Evolutionary conservation across 2,888 invertebrate genomes (phyloP).

Genomic region (Thysanoteuthis rhombus): DNA sequence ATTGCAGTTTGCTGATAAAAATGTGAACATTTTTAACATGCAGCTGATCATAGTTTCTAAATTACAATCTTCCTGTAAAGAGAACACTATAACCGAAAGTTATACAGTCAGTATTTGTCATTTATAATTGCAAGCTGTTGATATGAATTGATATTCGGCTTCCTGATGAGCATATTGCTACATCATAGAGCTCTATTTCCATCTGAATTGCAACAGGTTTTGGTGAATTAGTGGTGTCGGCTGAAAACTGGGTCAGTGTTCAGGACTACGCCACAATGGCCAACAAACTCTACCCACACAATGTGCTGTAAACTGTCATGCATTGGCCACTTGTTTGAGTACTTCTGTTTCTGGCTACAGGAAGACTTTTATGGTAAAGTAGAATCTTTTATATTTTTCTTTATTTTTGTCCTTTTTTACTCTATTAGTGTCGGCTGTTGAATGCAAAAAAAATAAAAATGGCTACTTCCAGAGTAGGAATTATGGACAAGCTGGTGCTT

Average conservation of each 20-base stretch:
- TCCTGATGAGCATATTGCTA: background rate
- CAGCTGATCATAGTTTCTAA: background rate
- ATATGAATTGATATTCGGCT: background rate
- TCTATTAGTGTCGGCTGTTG: background rate
- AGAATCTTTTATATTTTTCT: background rate
- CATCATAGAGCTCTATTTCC: background rate
- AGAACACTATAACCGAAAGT: background rate
- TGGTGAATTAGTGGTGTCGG: background rate
- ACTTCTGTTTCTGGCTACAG: background rate
- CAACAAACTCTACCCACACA: background rate
- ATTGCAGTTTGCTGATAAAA: background rate
- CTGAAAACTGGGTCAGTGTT: background rate
- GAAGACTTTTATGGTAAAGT: background rate
- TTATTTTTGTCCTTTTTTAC: background rate
- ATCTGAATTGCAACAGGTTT: background rate
- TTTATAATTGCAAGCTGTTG: background rate
- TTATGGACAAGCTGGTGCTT: background rate
- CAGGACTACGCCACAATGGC: background rate
- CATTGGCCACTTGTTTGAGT: background rate
- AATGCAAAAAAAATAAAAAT: background rate
- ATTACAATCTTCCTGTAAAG: background rate
- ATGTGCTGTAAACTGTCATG: background rate
- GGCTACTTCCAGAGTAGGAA: background rate
- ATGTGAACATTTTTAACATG: background rate
- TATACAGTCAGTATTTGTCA: background rate